Evolutionary conservation across 2,888 invertebrate genomes (phyloP).

Genomic region (Blera fallax): DNA sequence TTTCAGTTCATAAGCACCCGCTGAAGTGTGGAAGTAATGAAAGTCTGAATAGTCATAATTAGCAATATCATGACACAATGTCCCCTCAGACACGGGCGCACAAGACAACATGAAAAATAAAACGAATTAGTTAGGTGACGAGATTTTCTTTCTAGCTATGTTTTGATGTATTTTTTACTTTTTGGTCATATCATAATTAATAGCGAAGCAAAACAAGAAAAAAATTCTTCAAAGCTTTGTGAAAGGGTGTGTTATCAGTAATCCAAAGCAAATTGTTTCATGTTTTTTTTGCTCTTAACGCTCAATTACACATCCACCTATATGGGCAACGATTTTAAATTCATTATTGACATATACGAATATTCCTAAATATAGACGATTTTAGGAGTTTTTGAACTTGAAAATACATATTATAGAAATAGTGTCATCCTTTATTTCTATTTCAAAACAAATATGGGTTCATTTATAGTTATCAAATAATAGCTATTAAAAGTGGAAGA

Average conservation of each 20-base stretch:
- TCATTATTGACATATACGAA: background rate
- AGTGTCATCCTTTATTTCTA: no score
- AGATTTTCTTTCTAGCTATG: background rate
- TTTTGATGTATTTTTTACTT: background rate
- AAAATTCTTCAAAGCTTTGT: background rate
- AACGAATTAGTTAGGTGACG: background rate
- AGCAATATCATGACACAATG: slow-evolving; percentile 35
- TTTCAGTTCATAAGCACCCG: slow-evolving; percentile 25
- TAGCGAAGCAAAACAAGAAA: background rate
- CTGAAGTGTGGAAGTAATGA: slow-evolving; percentile 53
- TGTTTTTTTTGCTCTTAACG: background rate
- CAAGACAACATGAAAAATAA: background rate
- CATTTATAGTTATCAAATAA: no score
- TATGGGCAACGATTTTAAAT: background rate
- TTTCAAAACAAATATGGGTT: no score
- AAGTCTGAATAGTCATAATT: slow-evolving; percentile 41
- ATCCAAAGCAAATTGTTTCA: background rate
- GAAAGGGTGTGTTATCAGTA: background rate
- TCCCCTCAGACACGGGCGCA: background rate
- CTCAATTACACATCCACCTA: slow-evolving; percentile 8
- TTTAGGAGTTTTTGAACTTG: background rate
- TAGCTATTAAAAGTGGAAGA: no score
- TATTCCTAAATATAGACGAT: no score
- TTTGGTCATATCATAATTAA: slow-evolving; percentile 19
- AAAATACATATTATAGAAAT: background rate